Base-by-base conservation (phyloP, 2,888 invertebrate genomes). In the Synanthedon formicaeformis region DNA sequence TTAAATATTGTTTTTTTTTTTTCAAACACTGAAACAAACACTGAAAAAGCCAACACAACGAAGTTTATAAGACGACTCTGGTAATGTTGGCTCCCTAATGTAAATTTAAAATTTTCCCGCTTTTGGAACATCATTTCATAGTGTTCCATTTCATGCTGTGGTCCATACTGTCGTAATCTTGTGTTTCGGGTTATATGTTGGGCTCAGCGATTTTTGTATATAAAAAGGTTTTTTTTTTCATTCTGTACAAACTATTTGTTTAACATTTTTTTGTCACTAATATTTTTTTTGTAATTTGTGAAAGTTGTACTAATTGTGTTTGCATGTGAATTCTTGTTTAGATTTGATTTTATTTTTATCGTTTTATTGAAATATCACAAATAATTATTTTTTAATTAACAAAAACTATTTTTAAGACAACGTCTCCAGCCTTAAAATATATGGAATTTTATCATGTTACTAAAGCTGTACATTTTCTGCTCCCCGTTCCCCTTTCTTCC, bases 101-200 rank as follows among this genome's bases (percentile, higher is more conserved):
- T 23, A 23, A 34, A 34, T 34, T 34, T 41, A 2, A 41, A 45
- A 13, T 13, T 13, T 13, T n/a, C 14, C 12, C 14, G 45, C n/a
- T 45, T 45, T n/a, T 45, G 45, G 45, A n/a, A 45, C 45, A n/a
- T 12, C 45, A 45, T 13, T 54, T 52, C 55, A 62, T 54, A 63
- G 54, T 61, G 58, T 65, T 62, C 62, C 73, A 74, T 76, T 74
- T 75, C 78, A 77, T 69, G 73, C 78, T 59, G 49, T 64, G 65
- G 67, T 58, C 58, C 71, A 45, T 12, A 13, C 45, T 45, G 45
- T 45, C 12, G 45, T 23, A 50, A 12, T 14, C 12, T 50, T 50
- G n/a, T 50, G 16, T 23, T 50, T 14, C 13, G 50, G 16, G 18
- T 12, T 14, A 50, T 16, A 50, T n/a, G 16, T 50, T 45, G 50